Conservation (phyloP, 2,888 invertebrate species). For the Strigamia crassipes region DNA sequence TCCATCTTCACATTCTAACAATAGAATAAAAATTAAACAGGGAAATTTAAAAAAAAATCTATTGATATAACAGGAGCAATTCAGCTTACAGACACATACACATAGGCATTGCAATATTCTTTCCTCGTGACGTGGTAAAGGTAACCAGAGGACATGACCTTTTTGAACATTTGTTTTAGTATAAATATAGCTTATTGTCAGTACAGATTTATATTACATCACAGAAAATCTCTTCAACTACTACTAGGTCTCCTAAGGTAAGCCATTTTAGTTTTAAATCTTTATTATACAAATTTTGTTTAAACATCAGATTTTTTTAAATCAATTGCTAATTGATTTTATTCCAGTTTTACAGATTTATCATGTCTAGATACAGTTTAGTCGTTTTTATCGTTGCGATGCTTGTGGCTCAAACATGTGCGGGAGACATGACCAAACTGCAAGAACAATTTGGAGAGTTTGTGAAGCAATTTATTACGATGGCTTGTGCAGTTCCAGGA, state of each 20-base stretch:
- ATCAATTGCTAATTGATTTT: neutral
- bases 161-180: neutral
- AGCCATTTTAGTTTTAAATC: neutral
- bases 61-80: neutral
- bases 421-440: neutral
- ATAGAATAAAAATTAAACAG: neutral
- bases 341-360: neutral
- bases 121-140: neutral
- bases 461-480: neutral
- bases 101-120: neutral
- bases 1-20: neutral
- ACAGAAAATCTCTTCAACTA: neutral
- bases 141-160: slow-evolving; percentile 7
- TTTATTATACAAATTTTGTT: no score
- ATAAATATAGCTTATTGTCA: neutral
- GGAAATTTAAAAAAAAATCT: neutral
- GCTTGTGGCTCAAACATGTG: neutral
- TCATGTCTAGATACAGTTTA: neutral
- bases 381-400: neutral
- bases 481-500: neutral
- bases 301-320: no score
- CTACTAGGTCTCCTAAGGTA: neutral
- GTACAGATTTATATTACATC: neutral
- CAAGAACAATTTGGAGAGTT: neutral
- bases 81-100: neutral